Evolutionary conservation across 2,888 invertebrate genomes (phyloP).

Genomic region (Megamerina dolium): DNA sequence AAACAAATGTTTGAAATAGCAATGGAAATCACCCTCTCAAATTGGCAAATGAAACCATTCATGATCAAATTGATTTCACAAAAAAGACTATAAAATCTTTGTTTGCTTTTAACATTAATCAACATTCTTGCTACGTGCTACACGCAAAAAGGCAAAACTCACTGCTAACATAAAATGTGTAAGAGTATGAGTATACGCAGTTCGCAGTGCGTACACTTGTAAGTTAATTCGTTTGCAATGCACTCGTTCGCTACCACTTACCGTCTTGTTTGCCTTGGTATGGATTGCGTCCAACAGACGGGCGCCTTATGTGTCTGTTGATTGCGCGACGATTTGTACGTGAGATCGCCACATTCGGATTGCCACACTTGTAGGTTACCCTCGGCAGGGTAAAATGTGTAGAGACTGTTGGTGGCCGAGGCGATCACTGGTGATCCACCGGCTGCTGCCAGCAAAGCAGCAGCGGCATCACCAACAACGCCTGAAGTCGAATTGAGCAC

Average conservation of each 20-base stretch:
- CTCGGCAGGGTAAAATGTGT: conserved; percentile 49
- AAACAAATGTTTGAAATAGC: too few species aligned
- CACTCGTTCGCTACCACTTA: conserved; percentile 34
- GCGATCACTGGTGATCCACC: conserved; percentile 44
- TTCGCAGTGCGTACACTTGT: too few species aligned
- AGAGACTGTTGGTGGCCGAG: conserved; percentile 46
- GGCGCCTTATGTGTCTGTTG: conserved; percentile 48
- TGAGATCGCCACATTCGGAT: conserved; percentile 47
- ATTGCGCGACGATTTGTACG: conserved; percentile 47
- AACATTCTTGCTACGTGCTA: too few species aligned
- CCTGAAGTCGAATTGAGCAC: conserved; percentile 26
- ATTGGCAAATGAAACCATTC: too few species aligned
- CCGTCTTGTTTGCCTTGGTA: conserved; percentile 50
- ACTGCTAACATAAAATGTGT: too few species aligned
- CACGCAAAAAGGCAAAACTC: too few species aligned
- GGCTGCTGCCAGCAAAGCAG: conserved; percentile 33
- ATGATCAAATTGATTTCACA: too few species aligned
- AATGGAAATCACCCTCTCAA: too few species aligned
- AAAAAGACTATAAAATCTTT: too few species aligned
- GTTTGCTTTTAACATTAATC: too few species aligned
- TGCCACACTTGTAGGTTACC: conserved; percentile 49
- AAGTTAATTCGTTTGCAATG: too few species aligned
- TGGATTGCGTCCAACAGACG: conserved; percentile 50
- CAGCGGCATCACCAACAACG: conserved; percentile 31
- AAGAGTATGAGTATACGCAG: too few species aligned